phyloP scores from a whole-genome alignment of 1,140 invertebrate species.

The Pantala flavescens region DNA sequence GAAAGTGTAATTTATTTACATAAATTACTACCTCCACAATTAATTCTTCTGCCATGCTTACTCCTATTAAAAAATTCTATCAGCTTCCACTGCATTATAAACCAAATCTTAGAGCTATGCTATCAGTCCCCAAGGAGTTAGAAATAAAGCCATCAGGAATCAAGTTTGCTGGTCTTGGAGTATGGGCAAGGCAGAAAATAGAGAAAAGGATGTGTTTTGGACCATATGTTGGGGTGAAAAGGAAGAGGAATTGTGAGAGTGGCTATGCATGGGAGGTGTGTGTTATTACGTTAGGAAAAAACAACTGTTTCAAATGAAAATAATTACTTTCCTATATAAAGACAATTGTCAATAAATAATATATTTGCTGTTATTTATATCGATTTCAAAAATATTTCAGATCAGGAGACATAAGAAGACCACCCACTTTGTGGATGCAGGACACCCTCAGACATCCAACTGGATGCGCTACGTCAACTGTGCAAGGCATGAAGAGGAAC shows the following conservation, averaged over 20 bases:
- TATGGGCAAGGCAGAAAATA: conserved; percentile 32
- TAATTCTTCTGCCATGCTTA: no score
- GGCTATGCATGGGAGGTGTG: conserved; percentile 30
- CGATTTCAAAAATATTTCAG: conserved; percentile 6
- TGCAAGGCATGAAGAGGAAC: conserved; percentile 37
- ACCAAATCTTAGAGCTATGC: no score
- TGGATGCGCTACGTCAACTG: conserved; percentile 53
- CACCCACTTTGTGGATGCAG: conserved; percentile 37
- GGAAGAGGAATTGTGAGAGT: conserved; percentile 24
- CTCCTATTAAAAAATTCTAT: no score
- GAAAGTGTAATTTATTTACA: no score
- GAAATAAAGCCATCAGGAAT: no score
- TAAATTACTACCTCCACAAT: no score
- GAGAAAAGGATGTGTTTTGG: conserved; percentile 34
- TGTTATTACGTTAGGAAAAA: background rate
- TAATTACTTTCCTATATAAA: no score
- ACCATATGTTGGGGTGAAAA: conserved; percentile 32
- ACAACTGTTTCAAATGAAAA: no score
- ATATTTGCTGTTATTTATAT: no score
- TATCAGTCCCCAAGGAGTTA: no score
- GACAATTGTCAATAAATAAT: no score
- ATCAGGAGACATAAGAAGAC: conserved; percentile 25
- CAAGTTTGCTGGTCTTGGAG: conserved; percentile 29
- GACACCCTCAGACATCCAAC: conserved; percentile 35
- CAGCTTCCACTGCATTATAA: no score